Evolutionary conservation across 1,140 invertebrate genomes (phyloP).

Genomic region (Brachionus koreanus): DNA sequence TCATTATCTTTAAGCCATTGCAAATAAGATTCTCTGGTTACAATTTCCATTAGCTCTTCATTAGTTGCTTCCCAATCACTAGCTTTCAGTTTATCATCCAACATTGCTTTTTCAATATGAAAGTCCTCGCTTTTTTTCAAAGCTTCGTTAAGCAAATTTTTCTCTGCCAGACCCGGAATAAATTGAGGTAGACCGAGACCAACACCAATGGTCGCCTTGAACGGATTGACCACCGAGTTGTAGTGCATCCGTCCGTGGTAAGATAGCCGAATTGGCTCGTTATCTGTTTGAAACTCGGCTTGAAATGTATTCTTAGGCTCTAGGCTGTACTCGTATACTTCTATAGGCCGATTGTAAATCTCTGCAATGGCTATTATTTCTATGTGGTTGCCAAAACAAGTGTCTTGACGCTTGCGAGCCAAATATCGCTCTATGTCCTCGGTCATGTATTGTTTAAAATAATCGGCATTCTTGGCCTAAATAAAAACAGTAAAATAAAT

Average conservation of each 20-base stretch:
- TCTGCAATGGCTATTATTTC: constrained; percentile 90
- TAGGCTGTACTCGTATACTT: constrained; percentile 81
- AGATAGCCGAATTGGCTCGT: constrained; percentile 75
- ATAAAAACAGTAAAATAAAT: constrained; percentile 49
- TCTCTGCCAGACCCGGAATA: constrained; percentile 73
- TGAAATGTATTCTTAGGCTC: constrained; percentile 88
- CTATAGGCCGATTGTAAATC: constrained; percentile 84
- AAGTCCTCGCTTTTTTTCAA: constrained; percentile 75
- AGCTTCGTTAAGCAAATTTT: constrained; percentile 72
- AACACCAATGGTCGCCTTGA: constrained; percentile 73
- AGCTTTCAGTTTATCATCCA: constrained; percentile 83
- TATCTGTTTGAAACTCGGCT: constrained; percentile 68
- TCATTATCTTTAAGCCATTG: constrained; percentile 76
- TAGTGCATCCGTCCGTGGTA: constrained; percentile 86
- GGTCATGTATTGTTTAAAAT: constrained; percentile 86
- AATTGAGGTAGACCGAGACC: constrained; percentile 79
- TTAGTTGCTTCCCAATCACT: constrained; percentile 91
- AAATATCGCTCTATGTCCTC: constrained; percentile 85
- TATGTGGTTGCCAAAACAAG: constrained; percentile 85
- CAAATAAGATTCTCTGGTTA: constrained; percentile 78
- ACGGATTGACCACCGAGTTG: constrained; percentile 83
- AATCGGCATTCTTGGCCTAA: constrained; percentile 76
- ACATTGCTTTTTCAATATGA: constrained; percentile 83
- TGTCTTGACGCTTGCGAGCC: constrained; percentile 65
- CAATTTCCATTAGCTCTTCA: constrained; percentile 82